Evolutionary conservation across 2,888 invertebrate species (phyloP).

Genomic region (Lutraria lutraria): DNA sequence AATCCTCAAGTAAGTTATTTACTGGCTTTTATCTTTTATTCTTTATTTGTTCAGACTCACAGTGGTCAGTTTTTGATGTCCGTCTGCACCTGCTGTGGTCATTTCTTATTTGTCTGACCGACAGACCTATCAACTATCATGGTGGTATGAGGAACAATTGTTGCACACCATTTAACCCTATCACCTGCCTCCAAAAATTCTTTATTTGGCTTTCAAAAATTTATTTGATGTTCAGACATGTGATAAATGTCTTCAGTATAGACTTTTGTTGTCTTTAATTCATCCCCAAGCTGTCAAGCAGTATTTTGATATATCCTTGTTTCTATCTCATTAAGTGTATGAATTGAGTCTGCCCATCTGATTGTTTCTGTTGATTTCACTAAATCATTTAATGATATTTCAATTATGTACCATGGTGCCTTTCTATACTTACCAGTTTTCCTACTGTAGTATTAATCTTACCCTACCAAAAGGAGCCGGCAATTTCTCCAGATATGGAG

Average conservation of each 20-base stretch:
- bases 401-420: too few species aligned
- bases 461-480: too few species aligned
- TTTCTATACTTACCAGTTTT: too few species aligned
- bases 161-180: background rate
- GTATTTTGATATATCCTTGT: background rate
- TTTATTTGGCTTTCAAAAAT: constrained; percentile 22
- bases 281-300: background rate
- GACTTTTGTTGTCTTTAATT: constrained; percentile 26
- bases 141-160: background rate
- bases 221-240: constrained; percentile 25
- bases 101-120: constrained; percentile 15
- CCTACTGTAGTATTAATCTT: too few species aligned
- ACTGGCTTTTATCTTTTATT: constrained; percentile 28
- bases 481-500: too few species aligned
- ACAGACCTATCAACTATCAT: background rate
- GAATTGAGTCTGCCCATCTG: constrained; percentile 18
- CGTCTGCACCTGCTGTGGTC: constrained; percentile 31
- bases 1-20: constrained; percentile 8
- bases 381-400: too few species aligned
- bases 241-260: constrained; percentile 28
- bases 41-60: background rate
- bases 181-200: constrained; percentile 19
- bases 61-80: constrained; percentile 4
- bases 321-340: background rate
- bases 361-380: too few species aligned